A percentile compares a stretch with the other conserved stretches of the same genome.
Conservation (phyloP, 2,888 invertebrate genomes). For the Perizoma flavofasciatum region DNA sequence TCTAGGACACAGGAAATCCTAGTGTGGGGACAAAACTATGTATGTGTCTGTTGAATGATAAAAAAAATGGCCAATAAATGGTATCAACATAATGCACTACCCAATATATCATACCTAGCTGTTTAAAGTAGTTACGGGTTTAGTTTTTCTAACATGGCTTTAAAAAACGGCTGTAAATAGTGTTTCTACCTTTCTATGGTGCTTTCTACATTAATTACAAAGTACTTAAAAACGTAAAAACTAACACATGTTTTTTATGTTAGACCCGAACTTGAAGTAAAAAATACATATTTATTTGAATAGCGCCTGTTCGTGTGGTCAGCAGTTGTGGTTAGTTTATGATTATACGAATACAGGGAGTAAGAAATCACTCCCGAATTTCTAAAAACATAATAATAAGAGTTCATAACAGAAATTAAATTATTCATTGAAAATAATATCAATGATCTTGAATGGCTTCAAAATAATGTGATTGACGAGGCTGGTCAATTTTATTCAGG, state of each 20-base stretch:
- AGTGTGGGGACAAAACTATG: no score
- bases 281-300: conserved; percentile 25
- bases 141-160: conserved; percentile 31
- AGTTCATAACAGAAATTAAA: no score
- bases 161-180: conserved; percentile 40
- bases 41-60: no score
- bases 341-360: background rate
- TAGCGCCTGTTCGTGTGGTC: conserved; percentile 14
- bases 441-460: no score
- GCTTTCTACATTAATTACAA: conserved; percentile 56
- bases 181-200: conserved; percentile 54
- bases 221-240: conserved; percentile 29
- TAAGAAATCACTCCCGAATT: no score
- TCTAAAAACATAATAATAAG: no score
- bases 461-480: no score
- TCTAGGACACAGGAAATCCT: no score
- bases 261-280: conserved; percentile 16
- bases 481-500: no score
- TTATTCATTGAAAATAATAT: no score
- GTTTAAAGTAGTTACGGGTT: conserved; percentile 27
- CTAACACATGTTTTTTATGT: conserved; percentile 34
- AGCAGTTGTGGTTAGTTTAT: background rate
- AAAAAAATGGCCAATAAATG: no score
- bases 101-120: conserved; percentile 5
- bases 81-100: no score